Evolutionary conservation across 2,113 vertebrate species (phyloP).

Genomic region (Hippocampus barbouri): DNA sequence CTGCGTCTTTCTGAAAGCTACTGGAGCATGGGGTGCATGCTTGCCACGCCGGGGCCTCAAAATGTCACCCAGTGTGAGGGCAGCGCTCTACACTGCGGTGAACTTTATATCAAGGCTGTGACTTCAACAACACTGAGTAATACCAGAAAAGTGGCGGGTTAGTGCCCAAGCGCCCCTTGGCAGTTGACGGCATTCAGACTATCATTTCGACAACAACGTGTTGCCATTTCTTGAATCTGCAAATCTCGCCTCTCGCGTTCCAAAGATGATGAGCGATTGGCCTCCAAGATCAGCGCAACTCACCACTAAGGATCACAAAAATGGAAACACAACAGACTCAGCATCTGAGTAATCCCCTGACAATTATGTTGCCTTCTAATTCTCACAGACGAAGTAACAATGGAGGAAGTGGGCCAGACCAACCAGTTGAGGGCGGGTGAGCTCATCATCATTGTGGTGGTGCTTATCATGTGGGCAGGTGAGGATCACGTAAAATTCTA

Average conservation of each 20-base stretch:
- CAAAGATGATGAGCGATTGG: neutral
- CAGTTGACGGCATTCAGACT: neutral
- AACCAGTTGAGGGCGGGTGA: constrained; percentile 85
- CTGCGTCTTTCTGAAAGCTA: constrained; percentile 50
- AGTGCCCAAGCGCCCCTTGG: neutral
- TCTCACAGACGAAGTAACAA: constrained; percentile 87
- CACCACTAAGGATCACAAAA: neutral
- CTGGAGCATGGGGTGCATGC: constrained; percentile 39
- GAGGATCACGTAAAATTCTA: constrained; percentile 44
- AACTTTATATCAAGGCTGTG: constrained; percentile 36
- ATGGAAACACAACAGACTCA: neutral
- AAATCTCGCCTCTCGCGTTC: neutral
- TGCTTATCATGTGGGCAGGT: constrained; percentile 97
- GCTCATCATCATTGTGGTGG: constrained; percentile 92
- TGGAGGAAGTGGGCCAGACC: constrained; percentile 87
- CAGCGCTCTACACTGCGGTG: constrained; percentile 8
- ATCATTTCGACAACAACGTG: neutral
- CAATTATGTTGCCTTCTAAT: constrained; percentile 20
- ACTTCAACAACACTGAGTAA: constrained; percentile 25
- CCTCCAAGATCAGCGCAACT: constrained; percentile 5
- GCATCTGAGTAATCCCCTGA: neutral
- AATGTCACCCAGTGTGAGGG: constrained; percentile 45
- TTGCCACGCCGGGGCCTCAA: constrained; percentile 31
- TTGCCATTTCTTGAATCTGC: neutral
- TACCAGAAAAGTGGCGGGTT: constrained; percentile 5